Base-by-base conservation (phyloP, 2,797 vertebrate genomes). In the Lithobates sylvaticus region DNA sequence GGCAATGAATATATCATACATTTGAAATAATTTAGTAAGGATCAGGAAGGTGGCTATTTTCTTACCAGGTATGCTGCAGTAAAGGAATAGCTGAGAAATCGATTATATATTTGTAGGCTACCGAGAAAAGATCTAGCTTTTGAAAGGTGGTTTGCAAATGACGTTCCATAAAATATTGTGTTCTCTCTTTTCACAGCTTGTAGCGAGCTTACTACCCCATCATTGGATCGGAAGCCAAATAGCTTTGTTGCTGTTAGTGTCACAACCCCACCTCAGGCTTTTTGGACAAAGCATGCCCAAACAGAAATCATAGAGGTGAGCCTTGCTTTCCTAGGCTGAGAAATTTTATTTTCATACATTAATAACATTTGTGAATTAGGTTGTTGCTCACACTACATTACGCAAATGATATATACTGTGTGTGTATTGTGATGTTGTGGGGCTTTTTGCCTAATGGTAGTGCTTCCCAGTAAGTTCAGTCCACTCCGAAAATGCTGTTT, bases 201-300 rank as follows among this genome's bases (percentile, higher is more conserved):
- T 93, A 96, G 96, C 82, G 97, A 99, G 88, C 93, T 99, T 88
- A 92, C 96, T 74, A 97, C 97, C 61, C 97, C 97, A 0, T 95
- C 97, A 16, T 88, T 97, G 93, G 98, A 99, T 89, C 95, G 98
- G 75, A 99, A 99, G 92, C 98, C 98, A 90, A 99, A 97, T 95
- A 97, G 95, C 92, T 99, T 99, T 92, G 97, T 99, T 88, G 95
- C 97, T 74, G 97, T 98, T 93, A 99, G 98, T 90, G 97, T 98
- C 89, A 99, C 98, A 29, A 99, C 98, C 0, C 97, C 98, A 3
- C 98, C 98, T 27, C 98, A 99, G 94, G 97, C 96, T 2, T 99
- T 99, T 94, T 99, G 98, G 98, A 99, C 97, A 0, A 99, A 99
- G 92, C 97, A 99, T 44, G 96, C 97, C 13, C 98, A 99, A 94